Base-by-base conservation (phyloP, 2,888 invertebrate genomes). In the Aphodius sticticus region DNA sequence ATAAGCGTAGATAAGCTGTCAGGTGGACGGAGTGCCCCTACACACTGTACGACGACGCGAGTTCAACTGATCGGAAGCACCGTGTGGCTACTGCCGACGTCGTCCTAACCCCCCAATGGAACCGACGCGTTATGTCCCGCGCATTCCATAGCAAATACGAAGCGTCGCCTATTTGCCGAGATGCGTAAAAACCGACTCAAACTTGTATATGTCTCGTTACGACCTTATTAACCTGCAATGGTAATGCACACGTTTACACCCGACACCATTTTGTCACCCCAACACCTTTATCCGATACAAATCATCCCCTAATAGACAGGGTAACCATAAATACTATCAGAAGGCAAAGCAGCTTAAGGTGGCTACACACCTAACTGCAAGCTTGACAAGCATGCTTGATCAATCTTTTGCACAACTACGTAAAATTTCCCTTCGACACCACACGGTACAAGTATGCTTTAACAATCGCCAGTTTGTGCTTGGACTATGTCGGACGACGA, bases 151-250 rank as follows among this genome's bases (percentile, higher is more conserved):
- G 26, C 26, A 26, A 26, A 53, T 53, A 53, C 9, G 12, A 12
- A 53, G 12, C 53, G 9, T 53, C 53, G 53, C 53, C 12, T 53
- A 53, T 53, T 53, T 12, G 53, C 53, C 7, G 53, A 53, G 26
- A 26, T 26, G 26, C 26, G 26, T 26, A 53, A 81, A 82, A 84
- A 83, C 82, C 81, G 80, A 82, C 82, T 82, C 83, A 84, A 83
- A 83, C 83, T 82, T 82, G 83, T 83, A 84, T 84, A 83, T 83
- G 83, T 84, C 85, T 85, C 81, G 83, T 84, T 85, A 84, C 83
- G 84, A 83, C 83, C 84, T 85, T 83, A 85, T 85, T 85, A 85
- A 84, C 83, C 84, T 82, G 82, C 82, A 83, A 80, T 84, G 26
- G 26, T 26, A 26, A 26, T 26, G 26, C 26, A 26, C 26, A 26